Evolutionary conservation across 2,797 vertebrate species (phyloP).

Genomic region (Acrocephalus scirpaceus): DNA sequence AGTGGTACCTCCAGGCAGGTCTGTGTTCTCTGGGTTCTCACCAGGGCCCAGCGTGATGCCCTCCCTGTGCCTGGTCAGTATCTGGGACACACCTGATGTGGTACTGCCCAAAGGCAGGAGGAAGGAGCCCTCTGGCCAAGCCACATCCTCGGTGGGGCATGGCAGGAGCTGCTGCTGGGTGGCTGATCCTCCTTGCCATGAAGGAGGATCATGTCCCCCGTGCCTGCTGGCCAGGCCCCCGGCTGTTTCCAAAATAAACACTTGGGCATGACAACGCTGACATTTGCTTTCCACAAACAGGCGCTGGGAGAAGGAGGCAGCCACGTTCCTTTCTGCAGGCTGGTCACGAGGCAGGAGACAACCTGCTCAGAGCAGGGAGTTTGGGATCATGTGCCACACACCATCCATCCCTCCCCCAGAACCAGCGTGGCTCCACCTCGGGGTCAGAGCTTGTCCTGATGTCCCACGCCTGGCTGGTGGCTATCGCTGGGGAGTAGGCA

Average conservation of each 20-base stretch:
- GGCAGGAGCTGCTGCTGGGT: background rate
- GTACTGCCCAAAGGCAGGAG: background rate
- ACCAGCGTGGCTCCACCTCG: background rate
- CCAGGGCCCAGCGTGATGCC: fast-evolving
- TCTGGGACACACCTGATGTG: background rate
- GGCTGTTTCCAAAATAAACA: constrained; percentile 28
- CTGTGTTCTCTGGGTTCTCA: background rate
- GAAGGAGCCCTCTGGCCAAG: background rate
- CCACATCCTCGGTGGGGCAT: fast-evolving
- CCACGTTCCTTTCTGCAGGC: background rate
- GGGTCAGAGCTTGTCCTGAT: background rate
- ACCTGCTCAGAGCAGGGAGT: background rate
- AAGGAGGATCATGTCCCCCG: background rate
- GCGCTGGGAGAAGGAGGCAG: background rate
- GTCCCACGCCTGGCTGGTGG: fast-evolving
- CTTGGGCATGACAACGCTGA: background rate
- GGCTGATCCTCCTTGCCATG: background rate
- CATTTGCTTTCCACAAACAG: background rate
- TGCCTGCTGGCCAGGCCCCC: background rate
- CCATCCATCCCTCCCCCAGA: background rate
- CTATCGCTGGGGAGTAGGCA: fast-evolving
- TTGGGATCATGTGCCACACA: background rate
- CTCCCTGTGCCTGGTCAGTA: background rate
- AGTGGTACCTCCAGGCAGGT: background rate
- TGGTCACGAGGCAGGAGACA: background rate